A percentile compares a stretch with the other conserved stretches of the same genome.
These are phyloP conservation scores for Cosmopolites sordidus DNA, from an alignment of 2,888 invertebrate genomes.

Conservation along the genomic window DNA sequence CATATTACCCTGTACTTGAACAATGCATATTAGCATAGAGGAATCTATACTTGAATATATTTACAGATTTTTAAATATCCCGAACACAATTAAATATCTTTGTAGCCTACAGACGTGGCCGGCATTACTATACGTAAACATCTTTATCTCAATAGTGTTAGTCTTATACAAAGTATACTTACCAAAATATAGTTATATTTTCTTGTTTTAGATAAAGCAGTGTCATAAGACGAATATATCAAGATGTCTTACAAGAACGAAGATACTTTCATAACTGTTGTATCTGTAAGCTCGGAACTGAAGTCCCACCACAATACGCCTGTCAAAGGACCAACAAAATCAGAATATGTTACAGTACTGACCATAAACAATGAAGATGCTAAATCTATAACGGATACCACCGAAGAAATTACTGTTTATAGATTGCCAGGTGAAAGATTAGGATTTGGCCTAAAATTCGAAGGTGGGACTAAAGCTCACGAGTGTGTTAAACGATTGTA, in stretches of 20 bases:
- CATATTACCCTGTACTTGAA: no score
- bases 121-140: no score
- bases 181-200: not conserved
- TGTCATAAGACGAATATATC: not conserved
- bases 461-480: conserved; percentile 79
- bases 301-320: conserved; percentile 36
- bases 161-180: no score
- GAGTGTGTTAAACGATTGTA: conserved; percentile 78
- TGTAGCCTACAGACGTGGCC: no score
- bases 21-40: no score
- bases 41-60: no score
- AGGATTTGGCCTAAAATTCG: conserved; percentile 88
- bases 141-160: no score
- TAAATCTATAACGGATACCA: conserved; percentile 46
- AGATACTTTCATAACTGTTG: conserved; percentile 56
- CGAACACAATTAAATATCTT: no score
- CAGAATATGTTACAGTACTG: conserved; percentile 53
- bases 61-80: no score
- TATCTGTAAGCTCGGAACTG: conserved; percentile 54
- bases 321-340: conserved; percentile 28
- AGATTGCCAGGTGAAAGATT: conserved; percentile 84
- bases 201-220: not conserved
- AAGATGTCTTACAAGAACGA: conserved; percentile 30
- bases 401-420: conserved; percentile 75
- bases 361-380: conserved; percentile 52